Base-by-base conservation (phyloP, 2,797 vertebrate genomes). In the Buphagus erythrorhynchus region DNA sequence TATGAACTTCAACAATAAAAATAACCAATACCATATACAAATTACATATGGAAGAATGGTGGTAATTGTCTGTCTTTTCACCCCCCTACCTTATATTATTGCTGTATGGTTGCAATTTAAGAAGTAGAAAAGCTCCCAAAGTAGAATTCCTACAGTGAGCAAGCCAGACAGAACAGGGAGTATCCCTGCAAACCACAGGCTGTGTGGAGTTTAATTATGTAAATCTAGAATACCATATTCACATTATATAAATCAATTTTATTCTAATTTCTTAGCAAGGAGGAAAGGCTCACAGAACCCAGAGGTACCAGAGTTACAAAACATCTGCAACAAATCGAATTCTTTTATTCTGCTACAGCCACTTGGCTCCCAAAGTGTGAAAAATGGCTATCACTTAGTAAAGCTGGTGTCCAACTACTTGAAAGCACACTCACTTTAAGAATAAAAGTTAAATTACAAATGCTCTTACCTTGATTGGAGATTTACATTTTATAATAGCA, bases 311-410 rank as follows among this genome's bases (percentile, higher is more conserved):
- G 68, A 83, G 52, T 26, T 29, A 86, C 43, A 40, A 94, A 92
- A 94, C 89, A 96, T 95, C 96, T 96, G 95, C 88, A 96, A 88
- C 75, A 86, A 94, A 94, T 94, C 31, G 13, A 57, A 90, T 77
- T 83, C 48, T 92, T 88, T 80, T n/a, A 21, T 84, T 95, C 78
- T 62, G 29, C 68, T 68, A 5, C 54, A 85, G 88, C 35, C 90
- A 58, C 79, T 96, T 95, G 92, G 85, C 88, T 90, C 92, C 46
- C 67, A 13, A 91, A 87, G 93, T 90, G 90, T 93, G 87, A 96
- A 76, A 94, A 96, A 95, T 29, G 91, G 71, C 87, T 91, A 79
- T 77, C 62, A 59, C 86, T 93, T 13, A 67, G 86, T 77, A 93
- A 94, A 90, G 55, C 43, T 40, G 45, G 46, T 9, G 46, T 87